Evolutionary conservation across 2,797 vertebrate genomes (phyloP), one percentile per base, ranked within the genome.

Genomic region (Petrocephalus sullivani): DNA sequence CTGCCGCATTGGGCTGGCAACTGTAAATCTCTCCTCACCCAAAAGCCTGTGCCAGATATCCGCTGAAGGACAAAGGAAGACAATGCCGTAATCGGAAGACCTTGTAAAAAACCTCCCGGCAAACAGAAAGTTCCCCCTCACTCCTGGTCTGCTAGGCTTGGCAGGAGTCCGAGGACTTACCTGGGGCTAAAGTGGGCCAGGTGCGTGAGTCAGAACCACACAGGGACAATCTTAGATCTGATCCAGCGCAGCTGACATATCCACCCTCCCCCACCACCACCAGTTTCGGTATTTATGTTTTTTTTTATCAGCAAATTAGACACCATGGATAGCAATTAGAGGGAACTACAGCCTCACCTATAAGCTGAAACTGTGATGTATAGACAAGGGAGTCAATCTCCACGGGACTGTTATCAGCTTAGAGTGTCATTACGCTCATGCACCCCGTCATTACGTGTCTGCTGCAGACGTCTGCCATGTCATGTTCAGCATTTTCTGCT

Each of bases 281-380:
- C 90, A 88, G 89, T 91, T 87, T 90, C 90, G 91, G 91, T 93
- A 19, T 81, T 41, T 37, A 7, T 75, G 28, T 33, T 37, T 71
- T 71, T n/a, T 28, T 28, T 28, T 54, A 51, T 85, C n/a, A 85
- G 12, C 88, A 90, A 87, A 60, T 91, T 91, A 88, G 88, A 92
- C 89, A 94, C 91, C 92, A 93, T 93, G 90, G 91, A 90, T 88
- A 90, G 90, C 93, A 95, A 95, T 96, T 95, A 95, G 94, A 94
- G 90, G 33, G 10, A 92, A 88, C 93, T 88, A 89, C 90, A 91
- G 91, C 86, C 93, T 93, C 91, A 94, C 94, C 95, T 94, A 95
- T 86, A 92, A 94, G 93, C 94, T 95, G 93, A 95, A 95, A 92
- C 89, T 92, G 87, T 87, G 89, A 91, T 93, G 91, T 92, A 92